These are phyloP conservation scores for Lasioglossum albipes DNA, from an alignment of 1,140 invertebrate genomes.

Conservation along the genomic window DNA sequence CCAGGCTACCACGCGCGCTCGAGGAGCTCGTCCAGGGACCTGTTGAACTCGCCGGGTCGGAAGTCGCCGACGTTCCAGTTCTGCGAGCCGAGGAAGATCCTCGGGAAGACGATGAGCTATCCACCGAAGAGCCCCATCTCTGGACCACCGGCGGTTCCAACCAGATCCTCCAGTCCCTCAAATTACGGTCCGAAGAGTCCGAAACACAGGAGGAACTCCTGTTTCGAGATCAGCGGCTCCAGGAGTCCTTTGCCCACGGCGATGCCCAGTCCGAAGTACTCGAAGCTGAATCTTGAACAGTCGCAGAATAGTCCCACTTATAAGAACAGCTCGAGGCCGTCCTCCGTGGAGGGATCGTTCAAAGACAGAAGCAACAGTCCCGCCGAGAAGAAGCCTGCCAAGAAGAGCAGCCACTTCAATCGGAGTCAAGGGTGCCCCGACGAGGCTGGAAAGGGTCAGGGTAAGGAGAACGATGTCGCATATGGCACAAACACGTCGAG, in stretches of 20 bases:
- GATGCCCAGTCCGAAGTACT: constrained; percentile 46
- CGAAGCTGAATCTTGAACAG: constrained; percentile 16
- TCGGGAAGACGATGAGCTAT: constrained; percentile 72
- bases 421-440: constrained; percentile 72
- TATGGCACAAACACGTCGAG: constrained; percentile 69
- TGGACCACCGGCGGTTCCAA: constrained; percentile 24
- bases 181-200: constrained; percentile 61
- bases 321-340: constrained; percentile 16
- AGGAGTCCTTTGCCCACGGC: constrained; percentile 69
- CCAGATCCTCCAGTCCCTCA: constrained; percentile 52
- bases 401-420: constrained; percentile 63
- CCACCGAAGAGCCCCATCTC: constrained; percentile 64
- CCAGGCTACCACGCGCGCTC: constrained; percentile 59
- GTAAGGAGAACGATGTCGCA: background rate
- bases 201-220: constrained; percentile 65
- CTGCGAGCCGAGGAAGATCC: constrained; percentile 64
- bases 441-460: constrained; percentile 40
- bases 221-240: constrained; percentile 52
- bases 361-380: constrained; percentile 29
- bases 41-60: constrained; percentile 36
- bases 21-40: constrained; percentile 53
- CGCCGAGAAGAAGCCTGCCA: constrained; percentile 34
- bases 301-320: background rate
- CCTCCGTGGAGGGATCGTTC: constrained; percentile 31
- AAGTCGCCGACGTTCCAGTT: constrained; percentile 68